Base-by-base conservation (phyloP, 2,797 vertebrate genomes). In the Hoplostethus atlanticus region DNA sequence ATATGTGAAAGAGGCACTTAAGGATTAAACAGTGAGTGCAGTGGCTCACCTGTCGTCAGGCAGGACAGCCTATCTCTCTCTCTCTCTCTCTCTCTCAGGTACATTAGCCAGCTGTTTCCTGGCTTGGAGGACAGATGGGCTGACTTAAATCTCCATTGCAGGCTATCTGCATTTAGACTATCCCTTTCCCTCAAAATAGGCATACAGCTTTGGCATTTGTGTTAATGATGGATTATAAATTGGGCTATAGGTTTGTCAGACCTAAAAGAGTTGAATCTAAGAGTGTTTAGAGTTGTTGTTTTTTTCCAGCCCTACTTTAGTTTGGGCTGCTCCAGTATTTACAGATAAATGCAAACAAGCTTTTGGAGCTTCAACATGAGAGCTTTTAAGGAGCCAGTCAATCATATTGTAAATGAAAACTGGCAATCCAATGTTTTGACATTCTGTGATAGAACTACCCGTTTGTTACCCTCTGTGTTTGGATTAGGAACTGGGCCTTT, bases 91-190 rank as follows among this genome's bases (percentile, higher is more conserved):
- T 64, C 31, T 38, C 47, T 54, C 53, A 21, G 52, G 53, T 73
- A 51, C 25, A 50, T 2, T 68, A 30, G 51, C 71, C 80, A 83
- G 81, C 77, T 78, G 84, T 61, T 60, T 61, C 34, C 13, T 70
- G 47, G 73, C 51, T 40, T 34, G 36, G 46, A 65, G 51, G 65
- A 76, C 64, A 79, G 55, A 66, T 65, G 0, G 64, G 46, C 16
- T 50, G 12, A 54, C 31, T 54, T 60, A 47, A 68, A 71, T 52
- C 53, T 60, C 48, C 17, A 25, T 34, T 21, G 21, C 21, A 34
- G 34, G 34, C 34, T 4, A 34, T 15, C 13, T 48, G 13, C 3
- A 11, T n/a, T 12, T 59, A 21, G 38, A 42, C 51, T 13, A 30
- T 53, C 34, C 34, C 34, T 6, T 34, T 34, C 6, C 34, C 34